Conservation (phyloP, 1,140 invertebrate species). For the Luehdorfia chinensis region DNA sequence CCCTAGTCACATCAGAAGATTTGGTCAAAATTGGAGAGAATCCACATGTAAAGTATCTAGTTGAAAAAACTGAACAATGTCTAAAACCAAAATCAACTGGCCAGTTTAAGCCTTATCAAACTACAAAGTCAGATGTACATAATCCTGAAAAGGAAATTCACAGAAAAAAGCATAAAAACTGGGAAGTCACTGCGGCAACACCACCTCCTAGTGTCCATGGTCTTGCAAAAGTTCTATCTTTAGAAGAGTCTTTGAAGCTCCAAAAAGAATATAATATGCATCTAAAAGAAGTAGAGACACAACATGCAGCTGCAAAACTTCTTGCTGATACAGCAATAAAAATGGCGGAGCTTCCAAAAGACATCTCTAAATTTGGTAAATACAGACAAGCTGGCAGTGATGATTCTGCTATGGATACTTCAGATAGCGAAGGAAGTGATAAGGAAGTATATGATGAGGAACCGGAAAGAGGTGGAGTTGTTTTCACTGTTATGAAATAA, state of each 20-base stretch:
- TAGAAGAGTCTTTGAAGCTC: slow-evolving; percentile 79
- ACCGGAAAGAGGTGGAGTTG: slow-evolving; percentile 61
- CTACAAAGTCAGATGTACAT: slow-evolving; percentile 80
- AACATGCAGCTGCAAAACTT: slow-evolving; percentile 63
- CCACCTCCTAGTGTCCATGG: slow-evolving; percentile 78
- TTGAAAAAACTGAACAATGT: slow-evolving; percentile 78
- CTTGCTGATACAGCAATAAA: slow-evolving; percentile 41
- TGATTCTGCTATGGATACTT: slow-evolving; percentile 43
- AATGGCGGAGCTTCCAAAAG: slow-evolving; percentile 44
- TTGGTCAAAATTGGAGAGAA: slow-evolving; percentile 77
- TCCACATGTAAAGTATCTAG: slow-evolving; percentile 79
- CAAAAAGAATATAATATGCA: slow-evolving; percentile 70
- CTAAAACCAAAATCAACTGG: slow-evolving; percentile 43
- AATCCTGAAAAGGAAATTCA: slow-evolving; percentile 80
- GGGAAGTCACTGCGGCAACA: slow-evolving; percentile 85
- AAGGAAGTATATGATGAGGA: slow-evolving; percentile 68
- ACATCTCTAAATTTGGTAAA: slow-evolving; percentile 43
- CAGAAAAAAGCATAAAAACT: slow-evolving; percentile 79
- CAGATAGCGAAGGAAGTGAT: slow-evolving; percentile 57
- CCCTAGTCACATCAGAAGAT: slow-evolving; percentile 80
- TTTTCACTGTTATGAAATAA: slow-evolving; percentile 67
- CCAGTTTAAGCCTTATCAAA: slow-evolving; percentile 82
- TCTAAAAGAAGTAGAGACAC: slow-evolving; percentile 59
- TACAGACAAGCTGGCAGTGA: slow-evolving; percentile 58
- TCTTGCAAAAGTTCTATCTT: slow-evolving; percentile 74